Conservation (phyloP, 2,113 vertebrate species). For the Clarias batrachus region DNA sequence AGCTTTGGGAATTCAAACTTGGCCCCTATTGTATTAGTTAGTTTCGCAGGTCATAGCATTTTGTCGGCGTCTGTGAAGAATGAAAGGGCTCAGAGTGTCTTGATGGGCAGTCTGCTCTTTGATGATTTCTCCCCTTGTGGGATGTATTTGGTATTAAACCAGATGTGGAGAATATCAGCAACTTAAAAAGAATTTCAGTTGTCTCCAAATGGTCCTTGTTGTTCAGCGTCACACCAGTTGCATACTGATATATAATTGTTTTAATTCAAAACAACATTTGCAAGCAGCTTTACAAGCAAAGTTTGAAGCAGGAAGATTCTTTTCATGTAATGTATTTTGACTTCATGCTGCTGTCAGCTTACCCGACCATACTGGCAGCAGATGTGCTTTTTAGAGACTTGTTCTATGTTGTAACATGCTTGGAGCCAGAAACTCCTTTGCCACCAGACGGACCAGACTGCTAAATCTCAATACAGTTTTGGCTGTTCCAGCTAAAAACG, state of each 20-base stretch:
- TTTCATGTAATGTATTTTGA: neutral
- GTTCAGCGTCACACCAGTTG: neutral
- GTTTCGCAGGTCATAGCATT: neutral
- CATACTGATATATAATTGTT: neutral
- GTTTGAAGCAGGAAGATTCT: neutral
- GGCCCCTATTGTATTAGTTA: slow-evolving; percentile 20
- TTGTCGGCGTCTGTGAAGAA: slow-evolving; percentile 45
- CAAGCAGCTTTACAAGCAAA: too few species aligned
- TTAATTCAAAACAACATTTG: too few species aligned
- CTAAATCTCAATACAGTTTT: neutral
- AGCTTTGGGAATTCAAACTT: slow-evolving; percentile 9
- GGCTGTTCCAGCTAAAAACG: neutral
- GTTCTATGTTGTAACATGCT: neutral
- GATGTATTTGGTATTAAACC: neutral
- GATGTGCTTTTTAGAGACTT: neutral
- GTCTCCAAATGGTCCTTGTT: neutral
- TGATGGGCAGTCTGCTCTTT: slow-evolving; percentile 42
- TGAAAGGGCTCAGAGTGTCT: slow-evolving; percentile 57
- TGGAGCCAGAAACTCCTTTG: neutral
- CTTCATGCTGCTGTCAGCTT: neutral
- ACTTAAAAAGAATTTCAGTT: neutral
- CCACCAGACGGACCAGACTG: neutral
- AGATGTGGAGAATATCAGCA: neutral
- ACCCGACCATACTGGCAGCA: neutral
- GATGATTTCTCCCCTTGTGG: slow-evolving; percentile 38